A percentile compares a stretch with the other conserved stretches of the same genome.
These are phyloP conservation scores for Dendrolimus kikuchii DNA, from an alignment of 1,140 invertebrate genomes.

Conservation along the genomic window DNA sequence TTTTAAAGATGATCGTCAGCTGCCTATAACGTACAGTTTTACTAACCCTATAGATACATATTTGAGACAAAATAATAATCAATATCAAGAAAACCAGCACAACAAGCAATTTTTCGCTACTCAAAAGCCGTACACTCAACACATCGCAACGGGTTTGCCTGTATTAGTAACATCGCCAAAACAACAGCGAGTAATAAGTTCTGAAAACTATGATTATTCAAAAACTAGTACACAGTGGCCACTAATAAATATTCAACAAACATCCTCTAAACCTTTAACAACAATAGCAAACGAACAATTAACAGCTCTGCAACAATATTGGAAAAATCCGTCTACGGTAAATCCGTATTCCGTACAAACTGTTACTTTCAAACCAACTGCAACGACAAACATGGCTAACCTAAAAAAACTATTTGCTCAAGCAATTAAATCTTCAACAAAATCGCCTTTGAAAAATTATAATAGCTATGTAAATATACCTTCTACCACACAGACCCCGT, in stretches of 20 bases:
- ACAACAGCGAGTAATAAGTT: conserved; percentile 29
- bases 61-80: conserved; percentile 16
- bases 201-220: conserved; percentile 25
- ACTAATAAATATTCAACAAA: conserved; percentile 26
- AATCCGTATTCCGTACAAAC: conserved; percentile 26
- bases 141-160: conserved; percentile 30
- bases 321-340: conserved; percentile 36
- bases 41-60: conserved; percentile 18
- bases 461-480: conserved; percentile 13
- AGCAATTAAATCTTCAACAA: conserved; percentile 25
- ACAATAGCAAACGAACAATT: conserved; percentile 47
- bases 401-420: conserved; percentile 29
- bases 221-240: conserved; percentile 31
- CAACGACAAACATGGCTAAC: conserved; percentile 27
- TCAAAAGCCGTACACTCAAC: conserved; percentile 32
- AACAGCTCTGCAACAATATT: conserved; percentile 45
- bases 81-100: conserved; percentile 18
- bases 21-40: conserved; percentile 52
- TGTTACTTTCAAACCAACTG: conserved; percentile 26
- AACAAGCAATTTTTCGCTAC: conserved; percentile 18
- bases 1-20: conserved; percentile 54
- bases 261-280: conserved; percentile 46
- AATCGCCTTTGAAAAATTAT: conserved; percentile 22
- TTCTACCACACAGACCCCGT: conserved; percentile 33
- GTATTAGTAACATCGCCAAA: conserved; percentile 32